Base-by-base conservation (phyloP, 2,113 vertebrate species). In the Pseudonaja textilis region DNA sequence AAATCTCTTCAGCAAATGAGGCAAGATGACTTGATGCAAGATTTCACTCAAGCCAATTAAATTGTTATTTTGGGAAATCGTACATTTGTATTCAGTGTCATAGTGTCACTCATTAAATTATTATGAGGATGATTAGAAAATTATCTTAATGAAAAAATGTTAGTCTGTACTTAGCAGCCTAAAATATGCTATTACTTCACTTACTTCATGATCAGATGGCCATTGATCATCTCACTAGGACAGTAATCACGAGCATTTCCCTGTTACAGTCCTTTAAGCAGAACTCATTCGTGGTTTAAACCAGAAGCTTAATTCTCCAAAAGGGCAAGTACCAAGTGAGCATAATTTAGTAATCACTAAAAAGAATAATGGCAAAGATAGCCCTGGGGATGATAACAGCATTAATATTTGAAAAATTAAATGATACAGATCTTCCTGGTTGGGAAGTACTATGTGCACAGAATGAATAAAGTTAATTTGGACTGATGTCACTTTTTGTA, bases 31-130 rank as follows among this genome's bases (percentile, higher is more conserved):
- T 97, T 98, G 96, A 98, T 97, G 96, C 96, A 97, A 98, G 97
- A 96, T 97, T 98, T 98, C 97, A 98, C 97, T 98, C 98, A 98
- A 98, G 97, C 98, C 97, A 98, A 98, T 98, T 97, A 98, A 98
- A 98, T 97, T 95, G 97, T 98, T 98, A 98, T 98, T 98, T 98
- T 98, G 94, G 98, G 98, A 98, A 98, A 98, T 97, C 96, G 97
- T 97, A 98, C 98, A 97, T 98, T 98, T 98, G 96, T 98, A 98
- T 98, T 97, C 97, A 97, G 95, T 97, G 94, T 98, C 97, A 98
- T 97, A 97, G 97, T 98, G 97, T 98, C 97, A 98, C 97, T 98
- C 98, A 98, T 98, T 98, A 98, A 97, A 96, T 96, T 96, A 96
- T 97, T 98, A 97, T 92, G 97, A 98, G 97, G 98, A 98, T 97